Evolutionary conservation across 1,140 invertebrate genomes (phyloP).

Genomic region (Samia ricini): DNA sequence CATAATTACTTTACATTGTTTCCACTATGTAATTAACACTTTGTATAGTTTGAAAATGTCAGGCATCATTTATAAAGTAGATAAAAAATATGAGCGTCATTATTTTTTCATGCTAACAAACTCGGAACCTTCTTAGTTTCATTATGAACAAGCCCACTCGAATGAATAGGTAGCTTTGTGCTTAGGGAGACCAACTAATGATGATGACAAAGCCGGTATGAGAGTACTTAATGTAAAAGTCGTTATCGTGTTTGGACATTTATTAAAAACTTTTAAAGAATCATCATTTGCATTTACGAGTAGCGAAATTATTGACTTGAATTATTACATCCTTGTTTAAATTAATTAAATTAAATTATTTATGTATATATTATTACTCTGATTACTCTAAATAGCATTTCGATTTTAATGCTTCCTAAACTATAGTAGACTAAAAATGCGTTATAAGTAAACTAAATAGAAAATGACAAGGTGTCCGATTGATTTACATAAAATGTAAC

Average conservation of each 20-base stretch:
- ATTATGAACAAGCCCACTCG: slow-evolving; percentile 1
- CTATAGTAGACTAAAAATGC: too few relatives aligned
- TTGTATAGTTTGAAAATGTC: not conserved
- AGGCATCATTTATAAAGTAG: not conserved
- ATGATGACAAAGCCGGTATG: not conserved
- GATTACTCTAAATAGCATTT: too few relatives aligned
- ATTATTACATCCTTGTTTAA: too few relatives aligned
- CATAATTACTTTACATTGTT: not conserved
- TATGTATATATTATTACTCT: too few relatives aligned
- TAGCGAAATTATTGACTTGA: too few relatives aligned
- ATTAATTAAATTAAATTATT: too few relatives aligned
- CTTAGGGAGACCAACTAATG: not conserved
- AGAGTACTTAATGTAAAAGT: not conserved
- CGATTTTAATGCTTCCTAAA: too few relatives aligned
- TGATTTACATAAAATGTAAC: too few relatives aligned
- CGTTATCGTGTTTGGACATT: not conserved
- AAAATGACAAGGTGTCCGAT: too few relatives aligned
- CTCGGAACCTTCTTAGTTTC: not conserved
- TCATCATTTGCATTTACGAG: too few relatives aligned
- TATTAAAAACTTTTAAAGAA: not conserved
- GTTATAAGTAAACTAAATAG: too few relatives aligned
- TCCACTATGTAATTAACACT: not conserved
- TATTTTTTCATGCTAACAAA: not conserved
- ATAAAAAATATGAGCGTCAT: not conserved
- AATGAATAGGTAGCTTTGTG: slow-evolving; percentile 1